Base-by-base conservation (phyloP, 2,888 invertebrate species). In the Hirtodrosophila histrioides region DNA sequence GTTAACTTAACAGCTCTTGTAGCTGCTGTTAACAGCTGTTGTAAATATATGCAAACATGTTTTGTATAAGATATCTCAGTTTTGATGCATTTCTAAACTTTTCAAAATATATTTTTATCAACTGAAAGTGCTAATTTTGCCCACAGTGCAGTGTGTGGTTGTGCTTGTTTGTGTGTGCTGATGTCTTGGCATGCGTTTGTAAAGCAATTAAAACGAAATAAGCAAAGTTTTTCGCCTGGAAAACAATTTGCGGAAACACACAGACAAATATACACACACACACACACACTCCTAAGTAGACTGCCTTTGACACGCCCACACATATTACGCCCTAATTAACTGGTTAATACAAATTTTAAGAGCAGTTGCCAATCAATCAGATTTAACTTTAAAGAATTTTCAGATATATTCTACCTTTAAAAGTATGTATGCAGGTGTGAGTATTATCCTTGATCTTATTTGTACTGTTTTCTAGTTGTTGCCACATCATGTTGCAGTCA, bases 141-240 rank as follows among this genome's bases (percentile, higher is more conserved):
- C 31, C 31, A 31, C 7, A 5, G 31, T 31, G 9, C 31, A 8
- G 24, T 53, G 50, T 29, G 40, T 41, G 17, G 17, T 24, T 35
- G 44, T 45, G 43, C 10, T 31, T 40, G 51, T 43, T 11, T 65
- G 37, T 55, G 37, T 50, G 56, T 40, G 46, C 60, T 63, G 40
- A 29, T 72, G 60, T 37, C 68, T 55, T 69, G 78, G 44, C 60
- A 62, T 65, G 69, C 49, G 73, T 17, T 64, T 63, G 86, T 50
- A 36, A 79, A 86, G 78, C 81, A 80, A 86, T 82, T 82, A 86
- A 86, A 86, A 63, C 50, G 53, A 76, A 75, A 84, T 81, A 81
- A 70, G 78, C 62, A 54, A 71, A 67, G 51, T 65, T 69, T 61
- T 58, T 29, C 49, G 45, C 43, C 44, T 17, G 45, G 6, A 53